Base-by-base conservation (phyloP, 2,888 invertebrate genomes). In the Amitus sp. region DNA sequence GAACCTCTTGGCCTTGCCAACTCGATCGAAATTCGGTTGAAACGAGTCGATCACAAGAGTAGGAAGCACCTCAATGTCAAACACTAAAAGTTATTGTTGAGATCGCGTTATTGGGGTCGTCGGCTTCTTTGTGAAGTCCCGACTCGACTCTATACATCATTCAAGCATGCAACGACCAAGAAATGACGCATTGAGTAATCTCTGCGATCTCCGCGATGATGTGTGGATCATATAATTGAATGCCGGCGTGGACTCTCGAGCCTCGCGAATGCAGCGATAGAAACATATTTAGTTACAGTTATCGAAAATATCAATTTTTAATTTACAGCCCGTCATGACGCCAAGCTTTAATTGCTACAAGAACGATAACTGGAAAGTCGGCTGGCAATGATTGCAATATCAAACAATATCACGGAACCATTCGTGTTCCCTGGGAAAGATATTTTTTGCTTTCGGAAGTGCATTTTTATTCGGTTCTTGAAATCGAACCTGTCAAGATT, bases 181-280 rank as follows among this genome's bases (percentile, higher is more conserved):
- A 27, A 46, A 30, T 46, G 46, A 46, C 28, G 15, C 30, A 46
- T 46, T 30, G 46, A 46, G 30, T 17, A 46, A 46, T 46, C 46
- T 28, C 30, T 13, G 20, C 30, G n/a, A 46, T 46, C 46, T 30
- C n/a, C n/a, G n/a, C n/a, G n/a, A n/a, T n/a, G 46, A 46, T 30
- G 28, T 9, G 46, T 12, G 30, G 30, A 30, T 46, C 46, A 20
- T 46, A 30, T 46, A 46, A 46, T 46, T 46, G 30, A 46, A 46
- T 30, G 46, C 46, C 46, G 30, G 17, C 18, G n/a, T 30, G 13
- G 27, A 45, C 15, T 45, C 27, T 27, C 9, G 27, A 12, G 27
- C 27, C 45, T 27, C 27, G 12, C 17, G n/a, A 30, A 46, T 40
- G 40, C 47, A 47, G 47, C 47, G 30, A 30, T 30, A 46, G 45